Percentiles rank a stretch among this genome's conserved stretches.
Evolutionary conservation across 2,888 invertebrate species (phyloP).

Genomic region (Ptychoptera albimana): DNA sequence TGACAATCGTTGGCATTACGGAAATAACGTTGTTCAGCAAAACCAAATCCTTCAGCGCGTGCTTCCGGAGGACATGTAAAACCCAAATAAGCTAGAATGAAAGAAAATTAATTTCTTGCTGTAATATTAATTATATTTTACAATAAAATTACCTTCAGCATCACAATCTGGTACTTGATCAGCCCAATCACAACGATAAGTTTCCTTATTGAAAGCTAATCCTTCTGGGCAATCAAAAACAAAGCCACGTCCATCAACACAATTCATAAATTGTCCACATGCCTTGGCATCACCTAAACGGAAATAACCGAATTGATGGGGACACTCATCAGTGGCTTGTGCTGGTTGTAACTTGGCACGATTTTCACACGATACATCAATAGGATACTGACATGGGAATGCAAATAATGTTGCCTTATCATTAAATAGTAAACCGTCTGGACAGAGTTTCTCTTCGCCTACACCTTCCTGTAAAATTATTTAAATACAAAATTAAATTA

Average conservation of each 20-base stretch:
- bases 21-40: slow-evolving; percentile 32
- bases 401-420: slow-evolving; percentile 45
- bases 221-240: slow-evolving; percentile 70
- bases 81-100: slow-evolving; percentile 39
- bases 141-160: slow-evolving; percentile 38
- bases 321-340: slow-evolving; percentile 57
- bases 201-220: slow-evolving; percentile 54
- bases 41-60: slow-evolving; percentile 25
- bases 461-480: slow-evolving; percentile 38
- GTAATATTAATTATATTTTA: no score
- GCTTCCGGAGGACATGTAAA: slow-evolving; percentile 59
- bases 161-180: slow-evolving; percentile 69
- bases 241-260: slow-evolving; percentile 59
- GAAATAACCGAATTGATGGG: slow-evolving; percentile 72
- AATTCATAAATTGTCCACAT: slow-evolving; percentile 70
- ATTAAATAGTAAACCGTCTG: slow-evolving; percentile 69
- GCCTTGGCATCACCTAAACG: slow-evolving; percentile 45
- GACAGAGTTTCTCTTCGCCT: slow-evolving; percentile 57
- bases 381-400: slow-evolving; percentile 73
- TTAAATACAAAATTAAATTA: slow-evolving; percentile 14
- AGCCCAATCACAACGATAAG: slow-evolving; percentile 75
- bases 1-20: slow-evolving; percentile 50
- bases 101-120: no score
- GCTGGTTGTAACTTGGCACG: slow-evolving; percentile 40
- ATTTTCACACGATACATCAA: slow-evolving; percentile 60